Base-by-base conservation (phyloP, 2,888 invertebrate species). In the Eledone cirrhosa region DNA sequence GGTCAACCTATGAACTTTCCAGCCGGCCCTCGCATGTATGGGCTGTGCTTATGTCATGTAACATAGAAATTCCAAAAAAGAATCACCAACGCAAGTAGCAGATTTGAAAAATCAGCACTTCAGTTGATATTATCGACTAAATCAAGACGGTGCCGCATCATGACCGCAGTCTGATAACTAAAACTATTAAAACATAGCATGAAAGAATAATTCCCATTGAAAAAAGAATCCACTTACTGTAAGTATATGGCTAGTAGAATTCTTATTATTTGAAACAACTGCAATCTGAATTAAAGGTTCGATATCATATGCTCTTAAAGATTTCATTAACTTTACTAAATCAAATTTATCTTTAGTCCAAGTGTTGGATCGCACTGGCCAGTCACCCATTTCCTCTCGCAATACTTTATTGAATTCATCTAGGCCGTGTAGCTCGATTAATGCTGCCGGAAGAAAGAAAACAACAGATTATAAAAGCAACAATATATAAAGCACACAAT, bases 261-360 rank as follows among this genome's bases (percentile, higher is more conserved):
- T 96, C 91, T 95, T 96, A 91, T 96, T 96, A 90, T 97, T 97
- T 0, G 96, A 95, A 2, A 95, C 95, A 82, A 97, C 95, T 78
- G 82, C 84, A 65, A 86, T 81, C 77, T 83, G 80, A 67, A 89
- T 81, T 2, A 90, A 79, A 11, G 87, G 84, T 14, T 83, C 77
- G 86, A 95, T 96, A 90, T 96, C 96, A 88, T 94, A 95, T 33
- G 95, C 92, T 79, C 95, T 92, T n/a, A 91, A 83, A 5, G 84
- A 85, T 4, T 95, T 95, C 88, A 95, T 93, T 7, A 89, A 81
- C 24, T 83, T 80, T 19, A 89, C 87, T 84, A 90, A 85, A 81
- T 90, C 86, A 81, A 91, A 91, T n/a, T 80, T 80, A 0, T 82
- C 86, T 93, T 93, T 69, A 78, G 93, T 92, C 97, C 96, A 97